Evolutionary conservation across 2,888 invertebrate species (phyloP).

Genomic region (Leptopilina myrica): DNA sequence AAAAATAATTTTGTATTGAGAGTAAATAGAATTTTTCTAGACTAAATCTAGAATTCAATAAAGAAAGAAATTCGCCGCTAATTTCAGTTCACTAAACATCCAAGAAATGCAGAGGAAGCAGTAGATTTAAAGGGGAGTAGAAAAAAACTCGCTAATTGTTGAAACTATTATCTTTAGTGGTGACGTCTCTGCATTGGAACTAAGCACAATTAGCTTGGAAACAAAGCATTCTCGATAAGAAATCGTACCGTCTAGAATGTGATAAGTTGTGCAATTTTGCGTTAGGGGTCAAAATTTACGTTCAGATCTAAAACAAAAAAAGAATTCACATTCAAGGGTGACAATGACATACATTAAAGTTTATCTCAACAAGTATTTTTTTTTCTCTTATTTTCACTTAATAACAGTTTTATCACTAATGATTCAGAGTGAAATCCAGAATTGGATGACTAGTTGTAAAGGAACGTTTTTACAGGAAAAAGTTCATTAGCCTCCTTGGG

Average conservation of each 20-base stretch:
- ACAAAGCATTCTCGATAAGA: background rate
- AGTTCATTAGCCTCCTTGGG: slow-evolving; percentile 33
- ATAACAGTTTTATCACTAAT: too few relatives aligned
- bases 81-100: background rate
- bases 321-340: too few relatives aligned
- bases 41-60: too few relatives aligned
- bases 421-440: background rate
- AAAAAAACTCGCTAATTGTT: slow-evolving; percentile 4
- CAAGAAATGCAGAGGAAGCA: background rate
- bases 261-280: background rate
- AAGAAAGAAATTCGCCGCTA: too few relatives aligned
- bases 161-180: background rate
- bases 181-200: slow-evolving; percentile 10
- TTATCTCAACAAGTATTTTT: too few relatives aligned
- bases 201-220: background rate
- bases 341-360: too few relatives aligned
- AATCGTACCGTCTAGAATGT: background rate
- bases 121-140: too few relatives aligned
- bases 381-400: too few relatives aligned
- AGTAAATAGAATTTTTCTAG: too few relatives aligned
- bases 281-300: background rate
- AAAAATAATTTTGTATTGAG: too few relatives aligned
- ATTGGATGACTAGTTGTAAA: background rate
- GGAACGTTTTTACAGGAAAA: background rate
- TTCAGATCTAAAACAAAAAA: too few relatives aligned